phyloP scores from a whole-genome alignment of 2,888 invertebrate species.

The Plemyria rubiginata region DNA sequence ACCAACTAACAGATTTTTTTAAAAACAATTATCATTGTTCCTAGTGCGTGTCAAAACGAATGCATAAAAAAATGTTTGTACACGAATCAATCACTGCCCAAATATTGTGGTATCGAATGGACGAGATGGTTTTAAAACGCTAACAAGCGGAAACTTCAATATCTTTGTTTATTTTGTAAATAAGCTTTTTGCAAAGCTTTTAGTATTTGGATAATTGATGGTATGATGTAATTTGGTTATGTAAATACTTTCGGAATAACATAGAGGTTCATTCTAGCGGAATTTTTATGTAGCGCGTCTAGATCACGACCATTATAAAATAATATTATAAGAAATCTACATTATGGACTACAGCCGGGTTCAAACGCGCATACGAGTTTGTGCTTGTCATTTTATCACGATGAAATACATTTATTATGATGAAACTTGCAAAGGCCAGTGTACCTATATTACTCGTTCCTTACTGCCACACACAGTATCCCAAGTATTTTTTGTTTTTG shows the following conservation, averaged over 20 bases:
- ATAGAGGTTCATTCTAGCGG: too few relatives aligned
- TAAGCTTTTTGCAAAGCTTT: conserved; percentile 23
- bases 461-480: too few relatives aligned
- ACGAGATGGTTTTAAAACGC: conserved; percentile 10
- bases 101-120: conserved; percentile 15
- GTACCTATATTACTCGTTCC: too few relatives aligned
- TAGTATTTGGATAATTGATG: conserved; percentile 13
- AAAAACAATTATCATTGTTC: not conserved
- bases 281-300: too few relatives aligned
- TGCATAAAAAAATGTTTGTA: conserved; percentile 4
- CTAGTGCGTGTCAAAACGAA: not conserved
- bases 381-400: too few relatives aligned
- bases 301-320: too few relatives aligned
- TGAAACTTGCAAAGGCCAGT: too few relatives aligned
- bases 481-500: too few relatives aligned
- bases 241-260: not conserved
- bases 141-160: conserved; percentile 17
- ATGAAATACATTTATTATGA: too few relatives aligned
- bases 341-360: too few relatives aligned
- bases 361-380: too few relatives aligned
- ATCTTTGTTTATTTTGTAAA: conserved; percentile 18
- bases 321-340: too few relatives aligned
- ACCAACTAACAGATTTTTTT: not conserved
- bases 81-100: conserved; percentile 16
- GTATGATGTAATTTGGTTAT: conserved; percentile 15